Percentiles rank a stretch among this genome's conserved stretches.
phyloP scores from a whole-genome alignment of 2,888 invertebrate genomes.

The Chydorus sphaericus region DNA sequence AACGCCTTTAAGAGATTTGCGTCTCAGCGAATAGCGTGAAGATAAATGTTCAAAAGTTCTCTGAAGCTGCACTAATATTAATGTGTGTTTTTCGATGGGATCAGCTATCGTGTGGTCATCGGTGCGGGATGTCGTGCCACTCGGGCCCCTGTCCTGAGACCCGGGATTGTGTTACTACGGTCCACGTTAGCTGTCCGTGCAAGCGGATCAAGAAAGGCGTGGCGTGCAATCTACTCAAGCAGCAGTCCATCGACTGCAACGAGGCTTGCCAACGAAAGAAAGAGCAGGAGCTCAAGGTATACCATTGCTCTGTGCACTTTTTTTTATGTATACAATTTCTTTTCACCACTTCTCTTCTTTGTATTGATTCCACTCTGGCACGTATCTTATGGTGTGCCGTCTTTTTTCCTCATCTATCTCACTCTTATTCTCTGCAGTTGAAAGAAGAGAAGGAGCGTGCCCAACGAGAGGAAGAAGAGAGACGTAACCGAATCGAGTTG shows the following conservation, averaged over 20 bases:
- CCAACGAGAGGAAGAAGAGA: slow-evolving; percentile 42
- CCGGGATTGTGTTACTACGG: slow-evolving; percentile 59
- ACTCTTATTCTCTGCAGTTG: slow-evolving; percentile 24
- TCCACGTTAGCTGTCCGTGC: slow-evolving; percentile 63
- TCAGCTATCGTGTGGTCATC: slow-evolving; percentile 80
- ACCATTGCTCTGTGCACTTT: not conserved
- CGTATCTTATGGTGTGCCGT: not conserved
- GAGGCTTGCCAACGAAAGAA: slow-evolving; percentile 44
- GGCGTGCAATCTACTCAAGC: slow-evolving; percentile 42
- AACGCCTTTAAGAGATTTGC: no score
- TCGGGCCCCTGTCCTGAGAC: slow-evolving; percentile 48
- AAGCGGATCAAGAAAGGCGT: slow-evolving; percentile 58
- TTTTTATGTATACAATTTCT: no score
- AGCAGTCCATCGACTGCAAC: slow-evolving; percentile 42
- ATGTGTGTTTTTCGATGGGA: no score
- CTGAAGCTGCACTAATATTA: no score
- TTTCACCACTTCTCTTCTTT: not conserved
- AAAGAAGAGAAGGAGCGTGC: slow-evolving; percentile 37
- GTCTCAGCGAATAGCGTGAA: no score
- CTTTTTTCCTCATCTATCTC: slow-evolving; percentile 10
- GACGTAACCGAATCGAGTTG: slow-evolving; percentile 52
- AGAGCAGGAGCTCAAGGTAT: slow-evolving; percentile 20
- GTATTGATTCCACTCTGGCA: not conserved
- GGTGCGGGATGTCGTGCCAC: slow-evolving; percentile 59
- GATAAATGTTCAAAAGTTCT: no score